Percentiles rank a stretch among this genome's conserved stretches.
phyloP scores from a whole-genome alignment of 2,797 vertebrate genomes.

The Takifugu rubripes region DNA sequence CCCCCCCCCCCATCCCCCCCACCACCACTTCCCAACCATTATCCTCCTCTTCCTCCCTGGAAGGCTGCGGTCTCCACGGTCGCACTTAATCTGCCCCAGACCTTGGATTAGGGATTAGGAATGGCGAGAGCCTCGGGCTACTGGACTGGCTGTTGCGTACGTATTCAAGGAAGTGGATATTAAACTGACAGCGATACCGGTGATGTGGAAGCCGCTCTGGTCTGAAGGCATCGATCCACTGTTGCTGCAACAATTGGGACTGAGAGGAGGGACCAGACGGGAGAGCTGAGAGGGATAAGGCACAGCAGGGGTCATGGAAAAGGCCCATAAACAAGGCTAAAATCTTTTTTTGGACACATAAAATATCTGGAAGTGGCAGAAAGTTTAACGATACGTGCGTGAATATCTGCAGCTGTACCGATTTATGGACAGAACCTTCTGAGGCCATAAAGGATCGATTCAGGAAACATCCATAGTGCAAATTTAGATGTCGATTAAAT shows the following conservation, averaged over 20 bases:
- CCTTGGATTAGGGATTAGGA: conserved; percentile 70
- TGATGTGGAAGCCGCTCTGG: conserved; percentile 27
- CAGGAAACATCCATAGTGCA: too few species aligned
- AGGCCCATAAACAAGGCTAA: conserved; percentile 9
- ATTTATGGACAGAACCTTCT: conserved; percentile 1
- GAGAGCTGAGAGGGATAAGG: conserved; percentile 13
- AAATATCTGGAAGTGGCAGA: not conserved
- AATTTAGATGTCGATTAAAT: too few species aligned
- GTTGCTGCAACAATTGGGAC: conserved; percentile 37
- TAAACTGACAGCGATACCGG: conserved; percentile 52
- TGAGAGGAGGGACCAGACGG: conserved; percentile 8
- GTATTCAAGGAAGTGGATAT: conserved; percentile 62
- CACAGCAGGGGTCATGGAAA: conserved; percentile 7
- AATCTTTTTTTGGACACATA: conserved; percentile 8
- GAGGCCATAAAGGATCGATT: not conserved
- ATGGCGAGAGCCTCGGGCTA: conserved; percentile 25
- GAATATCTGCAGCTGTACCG: not conserved
- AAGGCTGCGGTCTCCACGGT: conserved; percentile 32
- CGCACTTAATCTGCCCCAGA: conserved; percentile 64
- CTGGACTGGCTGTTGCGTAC: conserved; percentile 40
- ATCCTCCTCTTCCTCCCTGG: conserved; percentile 27
- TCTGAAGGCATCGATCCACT: conserved; percentile 41
- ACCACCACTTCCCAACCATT: conserved; percentile 1
- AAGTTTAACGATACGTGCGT: not conserved
- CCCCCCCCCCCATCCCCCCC: not conserved